Evolutionary conservation across 2,113 vertebrate genomes (phyloP).

Genomic region (Ciconia stormi): DNA sequence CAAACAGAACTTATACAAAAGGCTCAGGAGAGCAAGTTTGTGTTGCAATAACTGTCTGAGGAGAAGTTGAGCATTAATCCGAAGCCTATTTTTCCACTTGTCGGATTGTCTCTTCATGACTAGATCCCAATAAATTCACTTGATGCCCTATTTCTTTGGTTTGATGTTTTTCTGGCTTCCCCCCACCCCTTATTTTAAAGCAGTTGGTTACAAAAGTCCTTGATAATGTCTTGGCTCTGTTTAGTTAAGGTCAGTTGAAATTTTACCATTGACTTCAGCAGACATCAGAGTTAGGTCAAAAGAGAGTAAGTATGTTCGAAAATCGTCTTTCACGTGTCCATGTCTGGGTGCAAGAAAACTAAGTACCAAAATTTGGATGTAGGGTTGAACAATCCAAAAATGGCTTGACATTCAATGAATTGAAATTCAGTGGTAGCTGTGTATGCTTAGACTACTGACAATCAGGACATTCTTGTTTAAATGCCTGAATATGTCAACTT

Average conservation of each 20-base stretch:
- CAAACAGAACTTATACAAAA: not conserved
- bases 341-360: not conserved
- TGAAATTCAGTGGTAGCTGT: not conserved
- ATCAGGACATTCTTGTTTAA: not conserved
- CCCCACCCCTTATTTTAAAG: not conserved
- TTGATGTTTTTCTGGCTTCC: not conserved
- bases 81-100: not conserved
- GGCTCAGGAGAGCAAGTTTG: not conserved
- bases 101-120: not conserved
- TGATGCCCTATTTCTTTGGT: not conserved
- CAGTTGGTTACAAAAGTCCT: not conserved
- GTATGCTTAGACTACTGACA: not conserved
- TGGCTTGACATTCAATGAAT: rapidly evolving
- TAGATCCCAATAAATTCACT: not conserved
- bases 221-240: not conserved
- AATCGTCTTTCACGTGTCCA: not conserved
- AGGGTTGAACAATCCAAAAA: not conserved
- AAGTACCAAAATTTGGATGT: not conserved
- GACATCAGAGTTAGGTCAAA: not conserved
- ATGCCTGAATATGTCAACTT: not conserved
- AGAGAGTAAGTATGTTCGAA: not conserved
- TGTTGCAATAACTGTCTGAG: not conserved
- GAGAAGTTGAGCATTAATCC: not conserved
- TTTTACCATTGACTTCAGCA: not conserved
- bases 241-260: not conserved